Evolutionary conservation across 2,113 vertebrate genomes (phyloP), one percentile per base, ranked within the genome.

Genomic region (Anser cygnoides): DNA sequence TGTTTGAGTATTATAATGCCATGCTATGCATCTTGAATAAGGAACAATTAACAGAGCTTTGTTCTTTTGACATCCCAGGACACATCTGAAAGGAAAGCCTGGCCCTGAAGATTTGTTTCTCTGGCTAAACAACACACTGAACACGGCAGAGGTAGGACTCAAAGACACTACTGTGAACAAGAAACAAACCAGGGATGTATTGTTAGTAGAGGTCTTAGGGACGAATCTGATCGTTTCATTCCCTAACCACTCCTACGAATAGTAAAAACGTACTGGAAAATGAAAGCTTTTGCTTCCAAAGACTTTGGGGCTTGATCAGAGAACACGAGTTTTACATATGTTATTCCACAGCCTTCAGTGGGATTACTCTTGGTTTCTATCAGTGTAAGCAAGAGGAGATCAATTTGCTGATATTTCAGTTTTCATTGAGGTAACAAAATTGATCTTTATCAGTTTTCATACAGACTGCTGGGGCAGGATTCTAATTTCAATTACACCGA

Each of bases 11-110:
- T 83, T 81, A 86, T 84, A 90, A 91, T 75, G 61, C 78, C 50
- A 96, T 44, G 62, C 81, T 89, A 86, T 0, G 29, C 41, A 93
- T 86, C 62, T 37, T 84, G 91, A 95, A 94, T 92, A 87, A 92
- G 81, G 46, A 95, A 95, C 84, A 95, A 91, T 63, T 82, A 84
- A 85, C 49, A 61, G 28, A 79, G 59, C 61, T 92, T 89, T 90
- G 76, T 95, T 90, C 58, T 89, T 49, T 25, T 90, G 63, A 84
- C 87, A 92, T 90, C 58, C 49, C 49, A 77, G 91, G 68, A 74
- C n/a, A 79, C 39, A 83, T 76, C 13, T 86, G 82, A 94, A 95
- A 91, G 50, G 78, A 91, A 95, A 95, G 52, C 46, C 57, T 90
- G 41, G 58, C 78, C 76, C 78, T 80, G 61, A 91, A 90, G 82